A percentile compares a stretch with the other conserved stretches of the same genome.
These are phyloP conservation scores for Clupea harengus DNA, from an alignment of 2,113 vertebrate species.

Conservation along the genomic window DNA sequence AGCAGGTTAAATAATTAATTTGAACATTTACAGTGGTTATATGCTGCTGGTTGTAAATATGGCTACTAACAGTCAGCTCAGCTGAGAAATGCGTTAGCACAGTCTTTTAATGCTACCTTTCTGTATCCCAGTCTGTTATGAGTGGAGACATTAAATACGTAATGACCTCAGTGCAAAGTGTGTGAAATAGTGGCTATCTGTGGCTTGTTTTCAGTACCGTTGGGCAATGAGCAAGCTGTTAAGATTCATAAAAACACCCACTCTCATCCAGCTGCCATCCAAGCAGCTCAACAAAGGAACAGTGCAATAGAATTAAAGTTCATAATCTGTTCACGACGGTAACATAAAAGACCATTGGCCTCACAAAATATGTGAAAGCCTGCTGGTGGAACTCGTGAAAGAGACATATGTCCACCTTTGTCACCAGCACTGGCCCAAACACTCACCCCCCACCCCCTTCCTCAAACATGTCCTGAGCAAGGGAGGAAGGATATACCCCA, in stretches of 20 bases:
- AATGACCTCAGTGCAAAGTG: background rate
- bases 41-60: background rate
- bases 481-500: conserved; percentile 71
- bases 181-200: background rate
- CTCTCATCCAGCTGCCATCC: background rate
- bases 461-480: conserved; percentile 56
- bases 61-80: background rate
- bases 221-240: background rate
- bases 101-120: background rate
- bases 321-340: background rate
- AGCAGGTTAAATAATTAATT: background rate
- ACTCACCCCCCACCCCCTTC: conserved; percentile 43
- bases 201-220: background rate
- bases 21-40: background rate
- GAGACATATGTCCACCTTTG: conserved; percentile 23
- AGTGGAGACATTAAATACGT: background rate
- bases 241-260: background rate
- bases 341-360: background rate
- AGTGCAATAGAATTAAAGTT: background rate
- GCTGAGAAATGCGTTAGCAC: background rate
- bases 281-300: background rate
- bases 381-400: background rate
- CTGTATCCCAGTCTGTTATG: background rate
- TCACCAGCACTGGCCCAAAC: conserved; percentile 20
- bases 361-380: background rate